A percentile compares a stretch with the other conserved stretches of the same genome.
These are phyloP conservation scores for Cantharis rufa DNA, from an alignment of 2,888 invertebrate genomes.

Conservation along the genomic window DNA sequence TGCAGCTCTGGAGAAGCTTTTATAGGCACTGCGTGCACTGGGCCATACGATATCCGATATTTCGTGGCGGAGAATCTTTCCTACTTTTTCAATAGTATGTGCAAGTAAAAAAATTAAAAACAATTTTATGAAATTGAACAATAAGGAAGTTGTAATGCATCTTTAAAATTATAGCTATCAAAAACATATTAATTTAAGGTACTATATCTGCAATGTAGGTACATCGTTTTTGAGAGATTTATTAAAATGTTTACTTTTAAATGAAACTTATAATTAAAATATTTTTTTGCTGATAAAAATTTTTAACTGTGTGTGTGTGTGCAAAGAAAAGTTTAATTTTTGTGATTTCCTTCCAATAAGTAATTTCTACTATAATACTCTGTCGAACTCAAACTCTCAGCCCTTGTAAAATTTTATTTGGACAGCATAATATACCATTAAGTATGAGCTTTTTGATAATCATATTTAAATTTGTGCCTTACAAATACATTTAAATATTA, in stretches of 20 bases:
- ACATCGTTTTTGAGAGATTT: neutral
- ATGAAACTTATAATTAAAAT: neutral
- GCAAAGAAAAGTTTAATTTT: neutral
- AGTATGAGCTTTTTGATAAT: too few species aligned
- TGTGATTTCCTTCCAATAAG: neutral
- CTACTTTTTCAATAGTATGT: neutral
- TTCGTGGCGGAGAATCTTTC: neutral
- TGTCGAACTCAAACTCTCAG: neutral
- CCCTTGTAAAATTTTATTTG: neutral
- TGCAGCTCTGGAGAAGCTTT: constrained; percentile 43
- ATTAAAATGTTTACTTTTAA: neutral
- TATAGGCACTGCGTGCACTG: constrained; percentile 44
- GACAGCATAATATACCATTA: too few species aligned
- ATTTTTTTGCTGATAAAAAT: neutral
- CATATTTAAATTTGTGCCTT: too few species aligned
- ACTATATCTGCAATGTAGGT: neutral
- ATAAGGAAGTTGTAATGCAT: neutral
- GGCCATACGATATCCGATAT: constrained; percentile 27
- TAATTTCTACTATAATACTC: neutral
- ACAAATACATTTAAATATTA: neutral
- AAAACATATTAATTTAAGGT: neutral
- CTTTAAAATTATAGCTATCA: neutral
- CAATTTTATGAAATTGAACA: neutral
- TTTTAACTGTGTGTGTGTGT: too few species aligned
- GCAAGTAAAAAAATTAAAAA: neutral